phyloP scores from a whole-genome alignment of 2,888 invertebrate species.

The Xestoiulus laeticollis region DNA sequence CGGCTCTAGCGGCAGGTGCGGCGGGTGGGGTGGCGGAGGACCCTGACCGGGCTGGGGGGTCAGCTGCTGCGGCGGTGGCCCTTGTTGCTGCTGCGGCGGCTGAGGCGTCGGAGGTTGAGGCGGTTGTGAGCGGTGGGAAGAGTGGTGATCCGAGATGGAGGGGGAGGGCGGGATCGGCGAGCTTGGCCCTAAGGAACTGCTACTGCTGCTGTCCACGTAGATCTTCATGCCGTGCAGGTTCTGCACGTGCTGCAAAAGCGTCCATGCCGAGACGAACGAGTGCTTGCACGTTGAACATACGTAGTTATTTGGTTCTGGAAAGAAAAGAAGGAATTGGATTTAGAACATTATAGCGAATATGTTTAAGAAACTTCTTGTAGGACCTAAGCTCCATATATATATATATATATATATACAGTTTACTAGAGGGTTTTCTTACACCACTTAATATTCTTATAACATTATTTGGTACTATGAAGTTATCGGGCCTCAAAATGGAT shows the following conservation, averaged over 20 bases:
- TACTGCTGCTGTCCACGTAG: conserved; percentile 73
- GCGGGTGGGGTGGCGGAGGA: conserved; percentile 57
- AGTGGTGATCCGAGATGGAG: conserved; percentile 55
- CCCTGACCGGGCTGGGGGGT: conserved; percentile 65
- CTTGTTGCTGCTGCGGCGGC: conserved; percentile 53
- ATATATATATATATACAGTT: too few relatives aligned
- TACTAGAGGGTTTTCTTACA: too few relatives aligned
- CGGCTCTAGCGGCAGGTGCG: conserved; percentile 57
- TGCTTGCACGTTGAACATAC: conserved; percentile 94
- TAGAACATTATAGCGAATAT: too few relatives aligned
- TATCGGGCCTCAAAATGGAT: too few relatives aligned
- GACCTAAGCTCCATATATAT: too few relatives aligned
- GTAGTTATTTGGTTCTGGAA: conserved; percentile 87
- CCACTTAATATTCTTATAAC: too few relatives aligned
- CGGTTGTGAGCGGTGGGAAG: conserved; percentile 47
- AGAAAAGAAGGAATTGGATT: conserved; percentile 43
- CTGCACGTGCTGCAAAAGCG: conserved; percentile 93
- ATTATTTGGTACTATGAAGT: too few relatives aligned
- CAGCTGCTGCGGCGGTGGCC: conserved; percentile 52
- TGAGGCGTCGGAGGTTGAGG: conserved; percentile 25
- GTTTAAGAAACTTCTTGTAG: too few relatives aligned
- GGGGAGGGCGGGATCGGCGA: conserved; percentile 55
- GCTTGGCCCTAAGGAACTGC: conserved; percentile 47
- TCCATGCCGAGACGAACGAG: conserved; percentile 92
- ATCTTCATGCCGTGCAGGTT: conserved; percentile 93